Evolutionary conservation across 2,888 invertebrate species (phyloP), one percentile per base, ranked within the genome.

Genomic region (Epiperipatus broadwayi): DNA sequence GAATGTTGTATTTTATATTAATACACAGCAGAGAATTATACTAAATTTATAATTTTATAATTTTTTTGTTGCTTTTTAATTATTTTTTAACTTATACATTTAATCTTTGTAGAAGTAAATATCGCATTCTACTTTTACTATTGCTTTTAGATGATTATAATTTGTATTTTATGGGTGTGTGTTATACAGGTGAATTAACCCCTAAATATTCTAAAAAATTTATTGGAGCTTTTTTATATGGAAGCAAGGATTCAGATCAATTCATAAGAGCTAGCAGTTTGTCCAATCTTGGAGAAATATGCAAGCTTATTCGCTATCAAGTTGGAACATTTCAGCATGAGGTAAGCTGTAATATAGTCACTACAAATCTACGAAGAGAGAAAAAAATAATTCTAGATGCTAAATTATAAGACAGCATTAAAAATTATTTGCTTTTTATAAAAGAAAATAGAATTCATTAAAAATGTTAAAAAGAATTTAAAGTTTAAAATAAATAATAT

Each of bases 271-370:
- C 81, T 12, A 83, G 83, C 2, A 75, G 78, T 50, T 62, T 85
- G 38, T 80, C 83, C 1, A 81, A 80, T 57, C 63, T 85, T 30
- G 83, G 78, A 0, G 80, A 84, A 60, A 65, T 83, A 12, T 78
- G 78, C 48, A 65, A 72, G 46, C 68, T 77, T 3, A 59, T 85
- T 30, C 69, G 74, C 38, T 81, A 73, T 52, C 72, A 72, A 50
- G 60, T 84, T 4, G 78, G 78, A 20, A 61, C 69, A 41, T 68
- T 75, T 41, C 62, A 78, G 39, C 70, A 71, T 46, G 83, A 84
- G 70, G 80, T 78, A 57, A 51, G 56, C 52, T 8, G 14, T 20
- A 21, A n/a, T n/a, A n/a, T n/a, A n/a, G n/a, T n/a, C n/a, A n/a
- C n/a, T n/a, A n/a, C n/a, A n/a, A n/a, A 5, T 36, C 29, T n/a